A percentile compares a stretch with the other conserved stretches of the same genome.
Conservation (phyloP, 1,140 invertebrate genomes). For the Anastrepha obliqua region DNA sequence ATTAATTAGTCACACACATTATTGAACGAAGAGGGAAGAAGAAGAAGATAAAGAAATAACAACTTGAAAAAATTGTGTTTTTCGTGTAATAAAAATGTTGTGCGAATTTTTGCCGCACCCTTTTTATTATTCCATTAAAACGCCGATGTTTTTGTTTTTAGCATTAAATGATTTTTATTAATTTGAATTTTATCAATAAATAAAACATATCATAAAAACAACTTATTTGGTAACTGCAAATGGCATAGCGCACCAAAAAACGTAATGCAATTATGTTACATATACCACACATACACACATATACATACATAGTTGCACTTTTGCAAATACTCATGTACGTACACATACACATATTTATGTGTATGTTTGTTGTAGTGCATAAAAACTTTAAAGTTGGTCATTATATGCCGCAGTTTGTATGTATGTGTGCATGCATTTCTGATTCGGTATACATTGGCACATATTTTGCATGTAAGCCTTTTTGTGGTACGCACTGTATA, state of each 20-base stretch:
- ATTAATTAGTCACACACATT: too few relatives aligned
- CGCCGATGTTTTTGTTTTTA: constrained; percentile 21
- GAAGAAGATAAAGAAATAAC: too few relatives aligned
- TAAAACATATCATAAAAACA: constrained; percentile 55
- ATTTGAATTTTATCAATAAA: constrained; percentile 46
- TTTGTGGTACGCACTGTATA: neutral
- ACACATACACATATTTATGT: neutral
- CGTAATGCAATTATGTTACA: constrained; percentile 22
- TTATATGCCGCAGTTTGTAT: neutral
- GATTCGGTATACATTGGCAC: neutral
- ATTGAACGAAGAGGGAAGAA: too few relatives aligned
- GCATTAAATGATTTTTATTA: constrained; percentile 56
- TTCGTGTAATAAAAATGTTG: too few relatives aligned
- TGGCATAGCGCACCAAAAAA: constrained; percentile 1
- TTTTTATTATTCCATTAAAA: too few relatives aligned
- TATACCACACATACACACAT: constrained; percentile 11
- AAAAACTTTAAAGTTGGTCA: neutral
- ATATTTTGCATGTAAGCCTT: neutral
- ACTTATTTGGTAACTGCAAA: constrained; percentile 52
- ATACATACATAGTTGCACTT: neutral
- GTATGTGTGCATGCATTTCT: too few relatives aligned
- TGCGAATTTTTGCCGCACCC: too few relatives aligned
- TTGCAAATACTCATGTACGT: neutral
- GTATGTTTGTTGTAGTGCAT: neutral
- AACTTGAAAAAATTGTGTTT: too few relatives aligned